Evolutionary conservation across 2,113 vertebrate species (phyloP).

Genomic region (Syrrhaptes paradoxus): DNA sequence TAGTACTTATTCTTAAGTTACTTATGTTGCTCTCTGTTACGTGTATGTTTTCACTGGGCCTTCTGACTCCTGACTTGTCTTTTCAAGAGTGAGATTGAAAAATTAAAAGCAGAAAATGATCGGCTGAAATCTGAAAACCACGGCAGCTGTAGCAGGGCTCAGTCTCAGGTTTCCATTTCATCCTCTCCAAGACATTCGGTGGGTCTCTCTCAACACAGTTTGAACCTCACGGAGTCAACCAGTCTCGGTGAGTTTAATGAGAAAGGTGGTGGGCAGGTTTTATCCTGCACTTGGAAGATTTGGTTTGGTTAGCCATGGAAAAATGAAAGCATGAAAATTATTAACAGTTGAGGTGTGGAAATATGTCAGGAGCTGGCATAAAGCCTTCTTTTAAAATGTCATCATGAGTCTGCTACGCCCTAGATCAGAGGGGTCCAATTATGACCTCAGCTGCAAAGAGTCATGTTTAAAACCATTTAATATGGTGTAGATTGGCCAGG

Average conservation of each 20-base stretch:
- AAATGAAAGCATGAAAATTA: constrained; percentile 5
- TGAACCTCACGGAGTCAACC: constrained; percentile 93
- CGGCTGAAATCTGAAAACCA: constrained; percentile 91
- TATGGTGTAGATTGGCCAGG: constrained; percentile 8
- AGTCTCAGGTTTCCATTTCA: constrained; percentile 89
- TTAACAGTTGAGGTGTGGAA: constrained; percentile 20
- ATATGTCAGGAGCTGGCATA: constrained; percentile 60
- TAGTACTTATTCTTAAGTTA: neutral
- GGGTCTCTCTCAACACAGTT: constrained; percentile 88
- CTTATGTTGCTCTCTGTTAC: neutral
- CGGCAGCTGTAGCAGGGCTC: constrained; percentile 83
- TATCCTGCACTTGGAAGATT: constrained; percentile 2
- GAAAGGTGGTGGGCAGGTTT: neutral
- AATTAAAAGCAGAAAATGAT: constrained; percentile 93
- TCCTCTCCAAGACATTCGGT: constrained; percentile 81
- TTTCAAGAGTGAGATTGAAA: constrained; percentile 91
- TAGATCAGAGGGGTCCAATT: constrained; percentile 15
- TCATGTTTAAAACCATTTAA: constrained; percentile 56
- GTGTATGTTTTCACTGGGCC: neutral
- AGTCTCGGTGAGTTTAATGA: constrained; percentile 86
- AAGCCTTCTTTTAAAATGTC: constrained; percentile 51
- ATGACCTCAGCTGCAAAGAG: constrained; percentile 56
- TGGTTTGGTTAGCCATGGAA: neutral
- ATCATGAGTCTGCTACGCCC: constrained; percentile 49
- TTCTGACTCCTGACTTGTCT: neutral